Evolutionary conservation across 2,888 invertebrate species (phyloP).

Genomic region (Monoplex corrugatus): DNA sequence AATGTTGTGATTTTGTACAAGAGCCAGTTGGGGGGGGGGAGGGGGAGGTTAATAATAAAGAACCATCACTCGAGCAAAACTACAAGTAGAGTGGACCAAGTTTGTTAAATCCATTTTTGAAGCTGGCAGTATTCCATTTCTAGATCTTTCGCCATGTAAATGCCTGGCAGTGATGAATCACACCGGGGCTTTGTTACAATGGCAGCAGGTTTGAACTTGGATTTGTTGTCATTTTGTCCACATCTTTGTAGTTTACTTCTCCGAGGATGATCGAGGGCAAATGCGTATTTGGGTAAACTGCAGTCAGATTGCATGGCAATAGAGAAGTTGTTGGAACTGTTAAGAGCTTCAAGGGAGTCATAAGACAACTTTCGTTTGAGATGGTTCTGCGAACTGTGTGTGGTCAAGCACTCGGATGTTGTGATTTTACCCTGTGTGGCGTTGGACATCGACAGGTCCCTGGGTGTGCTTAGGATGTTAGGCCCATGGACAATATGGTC

Average conservation of each 20-base stretch:
- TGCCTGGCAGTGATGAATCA: background rate
- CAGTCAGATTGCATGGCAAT: background rate
- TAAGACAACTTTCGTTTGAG: background rate
- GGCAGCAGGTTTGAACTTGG: background rate
- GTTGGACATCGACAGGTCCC: background rate
- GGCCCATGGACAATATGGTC: no score
- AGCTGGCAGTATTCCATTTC: constrained; percentile 3
- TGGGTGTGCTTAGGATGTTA: no score
- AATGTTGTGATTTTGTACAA: no score
- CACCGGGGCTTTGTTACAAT: background rate
- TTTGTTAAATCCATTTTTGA: background rate
- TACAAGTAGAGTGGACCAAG: no score
- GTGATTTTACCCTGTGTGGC: background rate
- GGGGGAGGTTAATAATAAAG: no score
- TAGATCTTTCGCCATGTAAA: background rate
- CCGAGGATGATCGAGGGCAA: background rate
- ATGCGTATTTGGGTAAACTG: constrained; percentile 4
- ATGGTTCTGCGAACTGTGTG: background rate
- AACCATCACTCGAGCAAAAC: no score
- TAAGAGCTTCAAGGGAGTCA: constrained; percentile 12
- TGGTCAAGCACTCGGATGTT: background rate
- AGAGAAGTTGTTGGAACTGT: background rate
- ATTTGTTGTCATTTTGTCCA: background rate
- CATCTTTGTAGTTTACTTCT: background rate
- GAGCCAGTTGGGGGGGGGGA: no score